Evolutionary conservation across 2,113 vertebrate genomes (phyloP).

Genomic region (Heterotilapia buettikoferi): DNA sequence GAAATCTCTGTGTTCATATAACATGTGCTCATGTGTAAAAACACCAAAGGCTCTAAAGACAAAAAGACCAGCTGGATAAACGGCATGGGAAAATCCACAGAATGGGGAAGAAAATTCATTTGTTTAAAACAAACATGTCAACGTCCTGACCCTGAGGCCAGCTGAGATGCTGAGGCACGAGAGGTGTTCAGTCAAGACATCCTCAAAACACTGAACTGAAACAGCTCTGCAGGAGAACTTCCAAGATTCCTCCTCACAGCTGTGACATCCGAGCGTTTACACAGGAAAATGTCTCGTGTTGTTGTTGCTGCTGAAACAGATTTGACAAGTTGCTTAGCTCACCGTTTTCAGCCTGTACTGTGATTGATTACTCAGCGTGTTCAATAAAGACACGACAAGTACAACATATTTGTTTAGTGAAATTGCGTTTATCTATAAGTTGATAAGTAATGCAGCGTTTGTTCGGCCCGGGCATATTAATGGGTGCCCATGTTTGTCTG

Average conservation of each 20-base stretch:
- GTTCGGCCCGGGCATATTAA: neutral
- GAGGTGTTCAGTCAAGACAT: neutral
- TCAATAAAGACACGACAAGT: neutral
- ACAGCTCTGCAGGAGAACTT: neutral
- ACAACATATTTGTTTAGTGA: neutral
- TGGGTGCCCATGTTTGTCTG: neutral
- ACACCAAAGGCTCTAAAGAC: neutral
- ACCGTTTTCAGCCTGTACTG: neutral
- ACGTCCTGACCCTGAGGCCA: neutral
- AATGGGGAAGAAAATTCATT: neutral
- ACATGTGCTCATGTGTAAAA: neutral
- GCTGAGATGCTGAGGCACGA: neutral
- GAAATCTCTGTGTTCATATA: neutral
- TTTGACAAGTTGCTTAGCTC: neutral
- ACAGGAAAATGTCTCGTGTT: neutral
- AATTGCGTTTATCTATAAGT: neutral
- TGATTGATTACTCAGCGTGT: neutral
- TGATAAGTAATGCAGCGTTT: neutral
- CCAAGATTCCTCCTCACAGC: neutral
- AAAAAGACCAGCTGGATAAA: accelerated
- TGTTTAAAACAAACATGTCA: neutral
- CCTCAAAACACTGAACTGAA: neutral
- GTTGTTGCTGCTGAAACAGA: neutral
- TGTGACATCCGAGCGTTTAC: neutral
- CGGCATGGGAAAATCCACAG: neutral